Conservation (phyloP, 2,113 vertebrate genomes). For the Phyllostomus discolor region DNA sequence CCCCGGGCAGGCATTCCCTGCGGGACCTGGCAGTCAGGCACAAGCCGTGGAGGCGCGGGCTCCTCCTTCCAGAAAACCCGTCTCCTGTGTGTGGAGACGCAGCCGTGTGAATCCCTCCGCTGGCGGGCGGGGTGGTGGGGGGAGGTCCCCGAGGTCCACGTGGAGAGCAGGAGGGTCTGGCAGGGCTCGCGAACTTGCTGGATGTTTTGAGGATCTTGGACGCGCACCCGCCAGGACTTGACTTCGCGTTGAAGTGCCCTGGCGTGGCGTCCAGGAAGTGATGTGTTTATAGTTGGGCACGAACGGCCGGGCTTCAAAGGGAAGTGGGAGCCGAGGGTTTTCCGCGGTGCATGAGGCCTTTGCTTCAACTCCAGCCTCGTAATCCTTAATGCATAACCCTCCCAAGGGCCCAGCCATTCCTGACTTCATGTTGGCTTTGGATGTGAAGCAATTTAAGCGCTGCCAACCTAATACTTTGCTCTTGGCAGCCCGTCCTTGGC, state of each 20-base stretch:
- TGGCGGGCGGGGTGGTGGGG: too few relatives aligned
- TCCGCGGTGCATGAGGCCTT: conserved; percentile 9
- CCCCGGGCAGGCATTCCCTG: not conserved
- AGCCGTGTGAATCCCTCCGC: fast-evolving
- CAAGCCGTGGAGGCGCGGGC: not conserved
- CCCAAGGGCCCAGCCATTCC: not conserved
- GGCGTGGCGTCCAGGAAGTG: conserved; percentile 60
- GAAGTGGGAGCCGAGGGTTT: conserved; percentile 32
- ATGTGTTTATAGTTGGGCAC: conserved; percentile 52
- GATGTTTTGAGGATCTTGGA: not conserved
- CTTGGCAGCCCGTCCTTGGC: conserved; percentile 47
- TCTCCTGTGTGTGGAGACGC: conserved; percentile 46
- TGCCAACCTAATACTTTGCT: conserved; percentile 51
- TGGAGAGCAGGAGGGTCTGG: not conserved
- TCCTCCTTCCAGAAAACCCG: conserved; percentile 34
- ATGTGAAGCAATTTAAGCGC: conserved; percentile 58
- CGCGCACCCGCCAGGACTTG: not conserved
- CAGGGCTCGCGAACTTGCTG: fast-evolving
- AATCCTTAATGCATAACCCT: conserved; percentile 47
- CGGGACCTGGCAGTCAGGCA: fast-evolving
- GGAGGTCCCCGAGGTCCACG: not conserved
- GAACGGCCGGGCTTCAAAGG: conserved; percentile 57
- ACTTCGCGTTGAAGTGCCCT: conserved; percentile 31
- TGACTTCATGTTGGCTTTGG: conserved; percentile 22
- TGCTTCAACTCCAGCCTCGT: not conserved